Base-by-base conservation (phyloP, 2,888 invertebrate species). In the Microctonus hyperodae region DNA sequence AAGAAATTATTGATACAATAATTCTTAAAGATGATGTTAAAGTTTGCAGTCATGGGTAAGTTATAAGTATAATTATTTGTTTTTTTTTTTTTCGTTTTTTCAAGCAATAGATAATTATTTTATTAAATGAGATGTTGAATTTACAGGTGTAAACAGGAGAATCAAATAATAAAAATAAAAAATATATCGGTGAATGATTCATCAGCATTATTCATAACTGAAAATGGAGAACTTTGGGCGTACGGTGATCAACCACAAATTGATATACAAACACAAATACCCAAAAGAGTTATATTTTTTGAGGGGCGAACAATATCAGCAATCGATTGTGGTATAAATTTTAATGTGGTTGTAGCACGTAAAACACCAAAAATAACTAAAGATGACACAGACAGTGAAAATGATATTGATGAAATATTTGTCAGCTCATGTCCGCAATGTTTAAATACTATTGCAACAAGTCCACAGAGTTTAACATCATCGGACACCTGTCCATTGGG, bases 321-420 rank as follows among this genome's bases (percentile, higher is more conserved):
- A 79, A 87, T 93, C 53, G 89, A 89, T 9, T 90, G 94, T 65
- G 95, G 95, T 6, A 87, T 88, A 67, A 90, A 92, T 78, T 95
- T 91, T 87, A 94, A 90, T 79, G 90, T 91, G 77, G 90, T 90
- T 58, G 87, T 92, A 75, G 88, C 89, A n/a, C 87, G 89, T 70
- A 91, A 90, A 80, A 86, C 87, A 81, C 87, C 87, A 11, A 85
- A 83, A 73, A 79, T 79, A 67, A 73, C 75, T 65, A 80, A 81
- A 67, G 87, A 86, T 78, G 82, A 85, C 63, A 80, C 81, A 0
- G 84, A 85, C 67, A 84, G 84, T 37, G 90, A 90, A 73, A 88
- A 88, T 48, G 88, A 89, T 67, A 86, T 88, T 79, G 88, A 90
- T 70, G 89, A 90, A 76, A 88, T 90, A 1, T 90, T 91, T 82